A percentile compares a stretch with the other conserved stretches of the same genome.
These are phyloP conservation scores for Pangasius macronema DNA, from an alignment of 2,797 vertebrate species.

Conservation along the genomic window DNA sequence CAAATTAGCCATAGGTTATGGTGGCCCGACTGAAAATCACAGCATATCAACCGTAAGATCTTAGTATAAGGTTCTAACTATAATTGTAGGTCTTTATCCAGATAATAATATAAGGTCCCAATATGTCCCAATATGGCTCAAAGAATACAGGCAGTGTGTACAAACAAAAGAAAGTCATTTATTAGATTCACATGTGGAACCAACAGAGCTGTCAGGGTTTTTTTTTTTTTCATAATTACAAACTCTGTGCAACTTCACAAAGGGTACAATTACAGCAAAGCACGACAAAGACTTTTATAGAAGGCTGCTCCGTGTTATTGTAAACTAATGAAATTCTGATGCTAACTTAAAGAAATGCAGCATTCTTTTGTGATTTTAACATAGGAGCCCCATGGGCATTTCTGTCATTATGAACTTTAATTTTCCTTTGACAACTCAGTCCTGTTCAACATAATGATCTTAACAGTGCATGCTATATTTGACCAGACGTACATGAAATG, in stretches of 20 bases:
- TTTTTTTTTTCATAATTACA: conserved; percentile 56
- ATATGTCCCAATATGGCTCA: conserved; percentile 47
- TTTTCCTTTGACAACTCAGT: conserved; percentile 35
- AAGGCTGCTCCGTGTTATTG: conserved; percentile 34
- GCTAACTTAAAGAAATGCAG: conserved; percentile 31
- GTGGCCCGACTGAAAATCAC: conserved; percentile 51
- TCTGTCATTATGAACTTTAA: conserved; percentile 28
- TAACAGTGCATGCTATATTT: conserved; percentile 28
- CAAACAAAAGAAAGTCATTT: conserved; percentile 62
- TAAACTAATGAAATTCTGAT: conserved; percentile 34
- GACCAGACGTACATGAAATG: conserved; percentile 29
- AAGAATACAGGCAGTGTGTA: conserved; percentile 60
- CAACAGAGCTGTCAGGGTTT: conserved; percentile 58
- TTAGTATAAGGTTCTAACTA: neutral
- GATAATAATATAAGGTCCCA: neutral
- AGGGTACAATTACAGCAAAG: conserved; percentile 52
- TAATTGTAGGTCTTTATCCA: neutral
- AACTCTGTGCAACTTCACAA: conserved; percentile 52
- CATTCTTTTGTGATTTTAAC: conserved; percentile 23
- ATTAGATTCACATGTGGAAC: conserved; percentile 67
- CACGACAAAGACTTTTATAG: conserved; percentile 36
- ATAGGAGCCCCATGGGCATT: conserved; percentile 25
- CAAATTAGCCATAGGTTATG: conserved; percentile 58
- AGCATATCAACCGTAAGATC: conserved; percentile 18
- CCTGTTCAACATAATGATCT: conserved; percentile 38